Evolutionary conservation across 2,113 vertebrate species (phyloP).

Genomic region (Brevimyrus niger): DNA sequence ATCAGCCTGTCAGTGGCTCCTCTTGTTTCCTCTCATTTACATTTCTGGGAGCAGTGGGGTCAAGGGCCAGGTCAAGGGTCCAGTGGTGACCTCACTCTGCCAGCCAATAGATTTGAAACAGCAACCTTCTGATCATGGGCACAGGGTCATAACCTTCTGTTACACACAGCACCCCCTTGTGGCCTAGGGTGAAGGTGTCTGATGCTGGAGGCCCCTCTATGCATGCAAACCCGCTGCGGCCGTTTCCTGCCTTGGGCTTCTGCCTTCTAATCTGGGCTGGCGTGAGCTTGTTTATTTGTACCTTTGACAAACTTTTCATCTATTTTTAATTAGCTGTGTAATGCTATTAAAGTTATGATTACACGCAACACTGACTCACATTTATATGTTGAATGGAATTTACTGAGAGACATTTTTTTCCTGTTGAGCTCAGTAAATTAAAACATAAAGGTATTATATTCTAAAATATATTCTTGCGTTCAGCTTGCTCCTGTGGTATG

Average conservation of each 20-base stretch:
- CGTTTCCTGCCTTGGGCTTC: not conserved
- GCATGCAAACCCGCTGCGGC: not conserved
- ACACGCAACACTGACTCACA: not conserved
- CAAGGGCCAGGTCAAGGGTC: not conserved
- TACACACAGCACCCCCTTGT: not conserved
- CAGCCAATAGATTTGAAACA: not conserved
- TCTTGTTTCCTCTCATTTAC: not conserved
- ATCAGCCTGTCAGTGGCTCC: not conserved
- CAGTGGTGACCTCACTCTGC: not conserved
- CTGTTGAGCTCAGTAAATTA: not conserved
- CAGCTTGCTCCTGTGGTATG: not conserved
- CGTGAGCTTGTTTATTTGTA: not conserved
- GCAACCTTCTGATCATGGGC: not conserved
- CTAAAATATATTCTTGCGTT: not conserved
- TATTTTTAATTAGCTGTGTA: conserved; percentile 8
- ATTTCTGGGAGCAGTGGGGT: not conserved
- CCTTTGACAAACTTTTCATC: not conserved
- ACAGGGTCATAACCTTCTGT: not conserved
- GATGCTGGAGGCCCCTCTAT: not conserved
- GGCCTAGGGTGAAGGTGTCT: not conserved
- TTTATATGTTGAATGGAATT: not conserved
- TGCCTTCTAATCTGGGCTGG: not conserved
- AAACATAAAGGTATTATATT: no score
- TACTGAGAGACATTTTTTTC: not conserved
- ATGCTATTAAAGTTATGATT: conserved; percentile 6